Evolutionary conservation across 1,140 invertebrate species (phyloP), one percentile per base, ranked within the genome.

Genomic region (Hesperophylax magnus): DNA sequence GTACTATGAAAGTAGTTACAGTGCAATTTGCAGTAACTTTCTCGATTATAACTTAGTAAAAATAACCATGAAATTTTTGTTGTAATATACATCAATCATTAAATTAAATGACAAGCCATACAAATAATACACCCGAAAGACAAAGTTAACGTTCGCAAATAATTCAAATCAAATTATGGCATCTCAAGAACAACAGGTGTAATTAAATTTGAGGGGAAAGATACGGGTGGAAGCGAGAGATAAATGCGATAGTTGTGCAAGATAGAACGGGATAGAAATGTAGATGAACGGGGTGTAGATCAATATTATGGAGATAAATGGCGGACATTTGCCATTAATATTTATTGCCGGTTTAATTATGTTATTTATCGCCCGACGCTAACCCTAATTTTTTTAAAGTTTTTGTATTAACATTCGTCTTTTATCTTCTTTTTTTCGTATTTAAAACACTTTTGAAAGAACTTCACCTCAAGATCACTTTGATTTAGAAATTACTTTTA

Each of bases 141-240:
- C 31, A 77, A 78, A 78, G 69, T 78, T 67, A 69, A 69, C 56
- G 14, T 78, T 22, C 15, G 63, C 77, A 71, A 78, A 78, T 78
- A 78, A 78, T 67, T 78, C 77, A 78, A 78, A 69, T 52, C 61
- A 58, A 78, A 78, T 69, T 69, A 78, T 47, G 15, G 34, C 52
- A 27, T 34, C 47, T 56, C n/a, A 15, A 22, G 52, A 69, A 78
- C 77, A 78, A 78, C 77, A 78, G 77, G 77, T 78, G 77, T 69
- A 78, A 78, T 78, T 78, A 78, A 39, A 60, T 56, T 54, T 56
- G 34, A 17, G 24, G 22, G 39, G 5, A 22, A 20, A 61, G 60
- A 22, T 14, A 61, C 24, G n/a, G 60, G 60, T 24, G 18, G 60
- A 6, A 39, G 27, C n/a, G 53, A 58, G 74, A 56, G n/a, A 47